Evolutionary conservation across 2,113 vertebrate genomes (phyloP).

Genomic region (Coreoperca whiteheadi): DNA sequence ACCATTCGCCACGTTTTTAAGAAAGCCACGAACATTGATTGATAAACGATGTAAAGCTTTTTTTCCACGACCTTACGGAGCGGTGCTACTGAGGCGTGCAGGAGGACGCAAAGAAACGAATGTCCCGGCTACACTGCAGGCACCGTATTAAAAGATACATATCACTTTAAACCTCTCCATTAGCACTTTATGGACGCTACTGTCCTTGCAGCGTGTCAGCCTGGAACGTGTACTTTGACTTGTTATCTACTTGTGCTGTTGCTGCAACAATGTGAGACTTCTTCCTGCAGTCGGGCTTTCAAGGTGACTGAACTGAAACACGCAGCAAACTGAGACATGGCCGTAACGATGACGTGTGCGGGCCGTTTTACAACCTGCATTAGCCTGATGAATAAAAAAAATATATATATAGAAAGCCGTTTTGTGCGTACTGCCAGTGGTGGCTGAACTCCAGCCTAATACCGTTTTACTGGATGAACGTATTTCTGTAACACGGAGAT

Average conservation of each 20-base stretch:
- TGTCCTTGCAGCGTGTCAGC: background rate
- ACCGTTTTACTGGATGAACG: background rate
- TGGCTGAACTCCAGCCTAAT: background rate
- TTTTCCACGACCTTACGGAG: background rate
- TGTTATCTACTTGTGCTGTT: background rate
- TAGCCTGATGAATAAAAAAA: background rate
- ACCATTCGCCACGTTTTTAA: too few relatives aligned
- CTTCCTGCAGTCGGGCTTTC: background rate
- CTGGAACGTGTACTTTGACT: background rate
- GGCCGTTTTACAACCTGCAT: background rate
- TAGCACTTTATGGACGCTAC: background rate
- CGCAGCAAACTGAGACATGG: background rate
- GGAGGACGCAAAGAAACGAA: background rate
- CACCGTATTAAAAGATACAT: background rate
- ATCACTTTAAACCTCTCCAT: background rate
- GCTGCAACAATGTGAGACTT: background rate
- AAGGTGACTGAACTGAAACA: background rate
- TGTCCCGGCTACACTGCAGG: background rate
- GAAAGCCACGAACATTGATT: background rate
- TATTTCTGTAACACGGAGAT: background rate
- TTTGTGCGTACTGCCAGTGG: background rate
- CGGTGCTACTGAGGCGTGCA: background rate
- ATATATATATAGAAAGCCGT: background rate
- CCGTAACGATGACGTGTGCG: background rate
- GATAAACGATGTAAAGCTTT: background rate